A percentile compares a stretch with the other conserved stretches of the same genome.
These are phyloP conservation scores for Drosophila leonis DNA, from an alignment of 2,888 invertebrate species.

Conservation along the genomic window DNA sequence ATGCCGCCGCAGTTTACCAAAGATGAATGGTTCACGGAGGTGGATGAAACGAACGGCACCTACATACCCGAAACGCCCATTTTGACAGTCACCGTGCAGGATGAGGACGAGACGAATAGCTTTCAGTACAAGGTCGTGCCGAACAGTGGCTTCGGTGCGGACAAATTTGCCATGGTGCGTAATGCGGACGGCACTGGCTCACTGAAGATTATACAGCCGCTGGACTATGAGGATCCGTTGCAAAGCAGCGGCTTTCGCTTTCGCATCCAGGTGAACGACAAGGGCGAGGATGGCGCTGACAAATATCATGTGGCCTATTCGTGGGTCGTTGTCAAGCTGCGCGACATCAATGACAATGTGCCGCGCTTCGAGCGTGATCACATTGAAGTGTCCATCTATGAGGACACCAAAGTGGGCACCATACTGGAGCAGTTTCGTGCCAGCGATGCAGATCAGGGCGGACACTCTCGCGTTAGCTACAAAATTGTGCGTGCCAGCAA, in stretches of 20 bases:
- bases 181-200: constrained; percentile 98
- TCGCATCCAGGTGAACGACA: constrained; percentile 96
- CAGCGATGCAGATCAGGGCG: constrained; percentile 97
- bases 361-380: constrained; percentile 96
- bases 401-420: constrained; percentile 96
- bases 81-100: constrained; percentile 96
- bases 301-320: constrained; percentile 98
- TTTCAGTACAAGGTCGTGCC: constrained; percentile 97
- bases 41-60: constrained; percentile 96
- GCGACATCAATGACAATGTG: constrained; percentile 98
- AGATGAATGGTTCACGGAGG: constrained; percentile 97
- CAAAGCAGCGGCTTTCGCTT: constrained; percentile 98
- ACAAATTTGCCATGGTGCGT: constrained; percentile 97
- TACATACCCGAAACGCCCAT: constrained; percentile 96
- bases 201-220: constrained; percentile 96
- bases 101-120: constrained; percentile 97
- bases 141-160: constrained; percentile 96
- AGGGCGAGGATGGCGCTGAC: constrained; percentile 96
- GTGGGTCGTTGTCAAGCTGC: constrained; percentile 95
- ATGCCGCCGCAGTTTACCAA: constrained; percentile 98
- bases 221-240: constrained; percentile 96
- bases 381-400: constrained; percentile 95
- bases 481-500: constrained; percentile 96
- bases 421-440: constrained; percentile 96
- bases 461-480: constrained; percentile 94